Evolutionary conservation across 2,888 invertebrate genomes (phyloP), one percentile per base, ranked within the genome.

Genomic region (Cosmia trapezina): DNA sequence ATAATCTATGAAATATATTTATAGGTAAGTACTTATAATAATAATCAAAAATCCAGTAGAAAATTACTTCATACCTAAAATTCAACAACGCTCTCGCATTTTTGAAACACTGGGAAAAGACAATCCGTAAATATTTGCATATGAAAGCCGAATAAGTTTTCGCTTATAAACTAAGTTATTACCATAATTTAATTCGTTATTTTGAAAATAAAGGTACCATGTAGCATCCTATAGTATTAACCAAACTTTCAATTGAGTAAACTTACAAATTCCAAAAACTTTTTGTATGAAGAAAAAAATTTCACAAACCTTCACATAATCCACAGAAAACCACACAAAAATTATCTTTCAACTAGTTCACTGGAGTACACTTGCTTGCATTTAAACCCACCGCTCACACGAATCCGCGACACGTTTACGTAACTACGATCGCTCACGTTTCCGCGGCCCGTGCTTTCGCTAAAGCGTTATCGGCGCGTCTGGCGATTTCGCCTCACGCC

Each of bases 401-500:
- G 60, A 79, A 67, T 79, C 59, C 81, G 72, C 76, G 76, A 56
- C 82, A 84, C 87, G 86, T 92, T 93, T 91, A 92, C 90, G 90
- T 92, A 91, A 91, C 88, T 77, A 69, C 78, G 78, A 83, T 83
- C 83, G 83, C 81, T 81, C 77, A 56, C 70, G 78, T 78, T 81
- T 83, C 78, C 85, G 78, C 84, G 88, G 89, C 81, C 89, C 95
- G 95, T 95, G 95, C 94, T 94, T 91, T 88, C 95, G 76, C 90
- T 82, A 83, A 91, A 92, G 89, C 93, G 94, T 85, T 93, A 89
- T 89, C 91, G 90, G 88, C 88, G 89, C 95, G 94, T 95, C 95
- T 95, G 95, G 85, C 92, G 86, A 83, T 87, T 84, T 87, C 80
- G 87, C 87, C 88, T 80, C 79, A 89, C 88, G 86, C 88, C 90